These are phyloP conservation scores for Scaptomyza cyrtandrae DNA, from an alignment of 2,888 invertebrate genomes.

Conservation along the genomic window DNA sequence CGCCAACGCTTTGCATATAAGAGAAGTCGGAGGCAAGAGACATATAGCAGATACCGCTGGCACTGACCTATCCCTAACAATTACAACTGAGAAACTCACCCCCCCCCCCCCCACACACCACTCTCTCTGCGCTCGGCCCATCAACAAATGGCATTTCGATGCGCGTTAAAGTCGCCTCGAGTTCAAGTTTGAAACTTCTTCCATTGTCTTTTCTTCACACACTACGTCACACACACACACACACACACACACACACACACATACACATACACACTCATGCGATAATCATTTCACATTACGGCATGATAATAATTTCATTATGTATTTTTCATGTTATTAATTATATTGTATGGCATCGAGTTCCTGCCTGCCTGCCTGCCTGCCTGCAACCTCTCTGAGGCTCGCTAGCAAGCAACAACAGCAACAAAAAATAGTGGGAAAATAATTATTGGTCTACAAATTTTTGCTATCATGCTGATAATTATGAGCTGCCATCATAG, in stretches of 20 bases:
- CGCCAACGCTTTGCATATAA: constrained; percentile 67
- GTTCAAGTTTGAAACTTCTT: constrained; percentile 51
- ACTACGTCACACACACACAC: constrained; percentile 36
- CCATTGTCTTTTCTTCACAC: constrained; percentile 69
- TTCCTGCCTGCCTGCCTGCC: constrained; percentile 44
- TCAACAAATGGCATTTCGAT: constrained; percentile 56
- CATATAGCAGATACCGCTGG: constrained; percentile 25
- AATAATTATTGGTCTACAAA: constrained; percentile 75
- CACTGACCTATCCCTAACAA: constrained; percentile 67
- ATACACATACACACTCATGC: constrained; percentile 22
- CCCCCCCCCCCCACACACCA: neutral
- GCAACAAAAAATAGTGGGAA: constrained; percentile 69
- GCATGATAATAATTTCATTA: constrained; percentile 78
- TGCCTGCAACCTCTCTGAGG: constrained; percentile 19
- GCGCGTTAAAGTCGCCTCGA: constrained; percentile 55
- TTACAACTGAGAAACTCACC: constrained; percentile 7
- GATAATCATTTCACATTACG: constrained; percentile 78
- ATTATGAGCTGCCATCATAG: constrained; percentile 45
- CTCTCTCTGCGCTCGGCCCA: neutral
- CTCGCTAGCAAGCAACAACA: neutral
- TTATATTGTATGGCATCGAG: constrained; percentile 66
- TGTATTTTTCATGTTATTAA: constrained; percentile 80
- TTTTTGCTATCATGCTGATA: constrained; percentile 74
- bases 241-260: constrained; percentile 14
- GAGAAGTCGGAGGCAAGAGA: constrained; percentile 7